Evolutionary conservation across 2,888 invertebrate genomes (phyloP).

Genomic region (Tridacna crocea): DNA sequence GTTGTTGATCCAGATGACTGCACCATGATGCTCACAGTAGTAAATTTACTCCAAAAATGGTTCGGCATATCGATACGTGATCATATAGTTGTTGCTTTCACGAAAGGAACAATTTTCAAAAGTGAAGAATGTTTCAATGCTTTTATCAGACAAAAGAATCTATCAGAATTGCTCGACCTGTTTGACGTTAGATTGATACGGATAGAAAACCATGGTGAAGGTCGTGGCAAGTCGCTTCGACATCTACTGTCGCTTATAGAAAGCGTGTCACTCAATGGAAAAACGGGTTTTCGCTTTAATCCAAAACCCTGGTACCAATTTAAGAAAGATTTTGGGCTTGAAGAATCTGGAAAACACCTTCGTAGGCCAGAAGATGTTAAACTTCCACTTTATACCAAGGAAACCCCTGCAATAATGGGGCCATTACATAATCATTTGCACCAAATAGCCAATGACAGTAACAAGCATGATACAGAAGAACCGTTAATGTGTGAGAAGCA

Average conservation of each 20-base stretch:
- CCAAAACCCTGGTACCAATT: background rate
- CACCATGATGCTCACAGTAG: background rate
- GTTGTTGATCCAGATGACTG: slow-evolving; percentile 9
- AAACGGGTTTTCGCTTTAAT: background rate
- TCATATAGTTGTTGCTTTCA: background rate
- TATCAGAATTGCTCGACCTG: background rate
- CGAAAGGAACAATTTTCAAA: background rate
- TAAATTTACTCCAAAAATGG: background rate
- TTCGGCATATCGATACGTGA: background rate
- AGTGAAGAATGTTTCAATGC: background rate
- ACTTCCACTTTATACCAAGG: background rate
- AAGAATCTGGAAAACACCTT: background rate
- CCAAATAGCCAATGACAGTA: background rate
- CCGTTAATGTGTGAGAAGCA: background rate
- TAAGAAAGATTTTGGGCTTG: background rate
- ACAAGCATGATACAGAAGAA: background rate
- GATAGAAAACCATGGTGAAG: slow-evolving; percentile 12
- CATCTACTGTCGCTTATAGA: slow-evolving; percentile 2
- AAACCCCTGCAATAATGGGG: background rate
- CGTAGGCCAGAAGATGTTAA: background rate
- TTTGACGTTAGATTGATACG: background rate
- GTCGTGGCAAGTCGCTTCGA: background rate
- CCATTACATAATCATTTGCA: background rate
- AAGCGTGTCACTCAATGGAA: background rate
- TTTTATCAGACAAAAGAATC: background rate